Base-by-base conservation (phyloP, 2,888 invertebrate species). In the Hemithea aestivaria region DNA sequence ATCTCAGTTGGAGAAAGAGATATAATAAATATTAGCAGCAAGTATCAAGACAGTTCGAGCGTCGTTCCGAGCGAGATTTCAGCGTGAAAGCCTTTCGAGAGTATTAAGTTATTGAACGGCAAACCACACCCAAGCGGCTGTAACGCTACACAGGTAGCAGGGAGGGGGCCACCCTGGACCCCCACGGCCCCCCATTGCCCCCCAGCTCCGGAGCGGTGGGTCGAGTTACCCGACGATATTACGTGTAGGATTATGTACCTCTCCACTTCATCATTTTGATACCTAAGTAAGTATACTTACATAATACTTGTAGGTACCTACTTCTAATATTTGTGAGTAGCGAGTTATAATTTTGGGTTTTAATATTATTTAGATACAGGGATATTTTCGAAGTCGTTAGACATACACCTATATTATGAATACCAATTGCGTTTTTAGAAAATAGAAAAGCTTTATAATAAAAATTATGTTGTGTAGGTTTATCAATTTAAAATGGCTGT, bases 21-120 rank as follows among this genome's bases (percentile, higher is more conserved):
- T 12, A 34, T 24, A 37, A 37, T 30, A 16, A 32, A 31, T 25
- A 34, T 41, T 47, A 38, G 20, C 28, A 8, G 5, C 40, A 64
- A 77, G 58, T 58, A 71, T 65, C 82, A 76, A 75, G 55, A 56
- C 44, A 21, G 22, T 10, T 56, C 37, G 30, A 51, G 46, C 72
- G 49, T 56, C 55, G 56, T 56, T 51, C 51, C 51, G 61, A 73
- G 82, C 73, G 81, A 84, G 87, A 87, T 87, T 85, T 87, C 77
- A 87, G 76, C 80, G 73, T 81, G 84, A 83, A 84, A 87, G 82
- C 85, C 84, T 87, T 82, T 77, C 80, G 75, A 81, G 81, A 79
- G 87, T 87, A 87, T 87, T 84, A 87, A 84, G 85, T 87, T 87
- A 87, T 87, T 80, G 87, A 87, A 87, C 87, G 85, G 87, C 87